A percentile compares a stretch with the other conserved stretches of the same genome.
Evolutionary conservation across 2,888 invertebrate genomes (phyloP).

Genomic region (Apamea monoglypha): DNA sequence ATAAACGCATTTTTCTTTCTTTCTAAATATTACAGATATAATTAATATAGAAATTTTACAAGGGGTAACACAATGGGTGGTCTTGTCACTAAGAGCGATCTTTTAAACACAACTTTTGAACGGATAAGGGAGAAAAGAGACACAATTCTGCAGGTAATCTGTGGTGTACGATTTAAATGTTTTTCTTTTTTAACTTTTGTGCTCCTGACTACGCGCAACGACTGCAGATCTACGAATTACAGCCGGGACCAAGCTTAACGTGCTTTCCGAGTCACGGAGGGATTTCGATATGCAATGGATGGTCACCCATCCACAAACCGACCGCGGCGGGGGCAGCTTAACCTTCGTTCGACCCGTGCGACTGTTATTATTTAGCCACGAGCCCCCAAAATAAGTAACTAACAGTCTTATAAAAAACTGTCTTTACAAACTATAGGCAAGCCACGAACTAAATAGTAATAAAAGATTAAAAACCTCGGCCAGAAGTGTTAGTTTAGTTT

Average conservation of each 20-base stretch:
- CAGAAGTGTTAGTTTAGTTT: constrained; percentile 54
- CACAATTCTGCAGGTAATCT: no score
- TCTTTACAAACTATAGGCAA: neutral
- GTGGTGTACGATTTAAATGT: no score
- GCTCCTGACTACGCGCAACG: neutral
- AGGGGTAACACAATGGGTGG: no score
- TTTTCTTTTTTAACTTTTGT: neutral
- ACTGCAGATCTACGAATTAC: neutral
- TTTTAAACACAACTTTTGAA: no score
- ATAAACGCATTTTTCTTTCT: no score
- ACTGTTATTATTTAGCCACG: neutral
- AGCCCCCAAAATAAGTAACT: neutral
- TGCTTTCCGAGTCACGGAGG: neutral
- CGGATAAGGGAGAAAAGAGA: no score
- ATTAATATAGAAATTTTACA: no score
- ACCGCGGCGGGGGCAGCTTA: neutral
- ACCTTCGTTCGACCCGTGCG: neutral
- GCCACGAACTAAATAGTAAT: constrained; percentile 35
- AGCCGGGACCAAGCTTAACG: neutral
- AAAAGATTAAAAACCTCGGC: constrained; percentile 49
- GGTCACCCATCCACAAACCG: neutral
- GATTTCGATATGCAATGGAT: neutral
- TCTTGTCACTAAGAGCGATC: no score
- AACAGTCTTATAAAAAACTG: constrained; percentile 9
- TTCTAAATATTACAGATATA: no score